Percentiles rank a stretch among this genome's conserved stretches.
phyloP scores from a whole-genome alignment of 2,113 vertebrate genomes.

The Mobula hypostoma region DNA sequence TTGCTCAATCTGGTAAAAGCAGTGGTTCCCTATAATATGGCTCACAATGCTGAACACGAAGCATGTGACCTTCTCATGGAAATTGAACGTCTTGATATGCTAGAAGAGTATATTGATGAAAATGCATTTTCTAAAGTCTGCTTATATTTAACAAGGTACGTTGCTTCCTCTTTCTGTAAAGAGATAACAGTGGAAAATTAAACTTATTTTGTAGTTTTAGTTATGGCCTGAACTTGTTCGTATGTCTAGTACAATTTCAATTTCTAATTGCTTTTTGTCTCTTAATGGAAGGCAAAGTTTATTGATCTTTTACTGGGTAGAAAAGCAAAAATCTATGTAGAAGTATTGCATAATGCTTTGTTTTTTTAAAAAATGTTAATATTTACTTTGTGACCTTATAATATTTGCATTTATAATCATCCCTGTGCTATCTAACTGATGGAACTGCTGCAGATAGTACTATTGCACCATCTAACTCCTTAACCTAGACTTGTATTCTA shows the following conservation, averaged over 20 bases:
- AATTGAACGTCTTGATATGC: slow-evolving; percentile 91
- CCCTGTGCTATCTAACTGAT: not conserved
- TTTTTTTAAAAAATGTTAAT: not conserved
- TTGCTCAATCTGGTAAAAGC: slow-evolving; percentile 88
- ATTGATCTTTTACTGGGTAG: not conserved
- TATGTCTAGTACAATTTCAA: not conserved
- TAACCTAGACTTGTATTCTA: not conserved
- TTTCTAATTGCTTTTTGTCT: not conserved
- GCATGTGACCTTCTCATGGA: slow-evolving; percentile 97
- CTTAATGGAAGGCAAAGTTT: not conserved
- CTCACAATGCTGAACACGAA: slow-evolving; percentile 92
- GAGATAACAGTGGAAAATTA: not conserved
- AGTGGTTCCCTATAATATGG: slow-evolving; percentile 97
- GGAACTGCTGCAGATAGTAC: not conserved
- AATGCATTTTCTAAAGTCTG: slow-evolving; percentile 95
- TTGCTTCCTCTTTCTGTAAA: slow-evolving; percentile 14
- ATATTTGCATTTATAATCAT: not conserved
- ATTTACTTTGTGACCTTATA: not conserved
- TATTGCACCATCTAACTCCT: not conserved
- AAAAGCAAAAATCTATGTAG: not conserved
- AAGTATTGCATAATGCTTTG: not conserved
- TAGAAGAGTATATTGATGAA: slow-evolving; percentile 90
- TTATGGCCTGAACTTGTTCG: not conserved
- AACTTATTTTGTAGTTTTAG: not conserved
- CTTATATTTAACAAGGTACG: slow-evolving; percentile 91